Evolutionary conservation across 2,113 vertebrate genomes (phyloP).

Genomic region (Nansenia antarctica): DNA sequence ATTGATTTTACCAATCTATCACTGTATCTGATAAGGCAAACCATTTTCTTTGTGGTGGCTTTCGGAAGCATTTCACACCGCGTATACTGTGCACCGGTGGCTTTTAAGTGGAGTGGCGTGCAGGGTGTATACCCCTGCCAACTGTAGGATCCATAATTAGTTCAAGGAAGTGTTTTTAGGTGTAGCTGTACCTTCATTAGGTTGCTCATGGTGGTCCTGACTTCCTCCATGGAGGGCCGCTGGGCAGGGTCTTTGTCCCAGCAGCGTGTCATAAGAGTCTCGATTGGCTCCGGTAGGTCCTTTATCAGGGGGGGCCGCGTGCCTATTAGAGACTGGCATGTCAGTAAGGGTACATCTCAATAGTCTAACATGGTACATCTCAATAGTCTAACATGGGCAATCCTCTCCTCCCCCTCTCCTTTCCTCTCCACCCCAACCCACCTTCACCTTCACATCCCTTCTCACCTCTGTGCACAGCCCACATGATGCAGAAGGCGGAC

Average conservation of each 20-base stretch:
- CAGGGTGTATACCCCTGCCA: too few species aligned
- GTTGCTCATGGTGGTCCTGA: slow-evolving; percentile 93
- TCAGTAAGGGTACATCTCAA: not conserved
- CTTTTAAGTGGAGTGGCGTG: too few species aligned
- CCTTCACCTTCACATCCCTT: not conserved
- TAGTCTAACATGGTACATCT: not conserved
- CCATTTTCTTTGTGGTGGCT: too few species aligned
- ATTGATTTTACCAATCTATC: too few species aligned
- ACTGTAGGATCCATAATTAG: too few species aligned
- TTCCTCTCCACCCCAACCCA: too few species aligned
- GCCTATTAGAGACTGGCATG: slow-evolving; percentile 66
- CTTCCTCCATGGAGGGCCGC: slow-evolving; percentile 95
- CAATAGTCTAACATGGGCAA: not conserved
- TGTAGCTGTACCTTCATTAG: slow-evolving; percentile 88
- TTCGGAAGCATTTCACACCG: too few species aligned
- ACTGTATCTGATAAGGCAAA: too few species aligned
- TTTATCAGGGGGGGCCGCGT: slow-evolving; percentile 94
- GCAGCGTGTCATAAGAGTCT: slow-evolving; percentile 94
- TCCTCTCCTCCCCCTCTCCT: not conserved
- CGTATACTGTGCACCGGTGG: too few species aligned
- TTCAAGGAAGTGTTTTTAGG: too few species aligned
- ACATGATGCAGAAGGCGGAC: slow-evolving; percentile 97
- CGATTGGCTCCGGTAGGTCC: slow-evolving; percentile 92
- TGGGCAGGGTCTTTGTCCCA: slow-evolving; percentile 97
- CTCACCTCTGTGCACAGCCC: slow-evolving; percentile 95